phyloP scores from a whole-genome alignment of 2,113 vertebrate species.

The Mobula hypostoma region DNA sequence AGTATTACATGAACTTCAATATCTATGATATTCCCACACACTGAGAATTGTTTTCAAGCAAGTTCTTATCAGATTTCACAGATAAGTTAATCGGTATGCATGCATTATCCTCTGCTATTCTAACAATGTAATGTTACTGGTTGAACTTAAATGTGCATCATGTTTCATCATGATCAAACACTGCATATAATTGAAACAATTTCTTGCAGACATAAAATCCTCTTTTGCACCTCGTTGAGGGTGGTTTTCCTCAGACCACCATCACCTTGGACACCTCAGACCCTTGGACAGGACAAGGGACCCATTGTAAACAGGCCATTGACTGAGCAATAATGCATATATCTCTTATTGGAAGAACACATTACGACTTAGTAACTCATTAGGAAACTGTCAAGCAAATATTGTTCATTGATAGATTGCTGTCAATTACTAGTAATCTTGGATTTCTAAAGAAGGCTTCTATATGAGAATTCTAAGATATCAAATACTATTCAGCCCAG shows the following conservation, averaged over 20 bases:
- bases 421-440: not conserved
- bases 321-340: not conserved
- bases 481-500: not conserved
- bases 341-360: not conserved
- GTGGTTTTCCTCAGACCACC: not conserved
- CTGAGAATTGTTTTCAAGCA: not conserved
- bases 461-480: not conserved
- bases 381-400: not conserved
- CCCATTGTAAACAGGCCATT: not conserved
- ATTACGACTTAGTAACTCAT: not conserved
- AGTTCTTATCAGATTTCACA: not conserved
- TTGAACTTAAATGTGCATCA: constrained; percentile 7
- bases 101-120: not conserved
- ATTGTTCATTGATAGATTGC: not conserved
- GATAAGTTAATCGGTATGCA: not conserved
- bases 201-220: not conserved
- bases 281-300: not conserved
- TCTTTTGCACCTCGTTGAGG: not conserved
- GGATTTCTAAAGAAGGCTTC: not conserved
- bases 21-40: not conserved
- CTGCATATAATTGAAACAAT: not conserved
- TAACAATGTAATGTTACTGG: not conserved
- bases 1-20: not conserved
- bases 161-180: not conserved
- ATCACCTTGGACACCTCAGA: too few relatives aligned